Percentiles rank a stretch among this genome's conserved stretches.
phyloP scores from a whole-genome alignment of 53 echinoderm and acorn worm genomes.

The Echinometra lucunter region DNA sequence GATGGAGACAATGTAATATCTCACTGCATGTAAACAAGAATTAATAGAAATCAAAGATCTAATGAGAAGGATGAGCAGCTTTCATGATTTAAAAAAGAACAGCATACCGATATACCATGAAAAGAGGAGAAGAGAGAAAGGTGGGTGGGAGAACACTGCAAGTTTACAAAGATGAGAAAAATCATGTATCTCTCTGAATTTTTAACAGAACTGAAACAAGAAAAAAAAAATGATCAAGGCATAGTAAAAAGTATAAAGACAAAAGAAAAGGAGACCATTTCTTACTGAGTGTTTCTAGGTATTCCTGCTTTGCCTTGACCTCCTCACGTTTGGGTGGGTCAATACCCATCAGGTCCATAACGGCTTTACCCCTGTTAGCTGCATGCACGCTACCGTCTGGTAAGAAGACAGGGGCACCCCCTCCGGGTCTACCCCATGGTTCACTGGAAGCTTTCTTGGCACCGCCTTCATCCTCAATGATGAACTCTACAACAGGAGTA shows the following conservation, averaged over 20 bases:
- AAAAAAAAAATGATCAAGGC: no score
- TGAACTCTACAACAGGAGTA: conserved; percentile 58
- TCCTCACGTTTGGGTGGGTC: conserved; percentile 76
- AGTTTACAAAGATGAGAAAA: no score
- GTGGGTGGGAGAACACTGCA: no score
- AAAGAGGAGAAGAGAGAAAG: no score
- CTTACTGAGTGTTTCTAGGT: conserved; percentile 90
- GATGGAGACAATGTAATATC: neutral
- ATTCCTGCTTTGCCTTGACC: conserved; percentile 82
- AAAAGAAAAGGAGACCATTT: no score
- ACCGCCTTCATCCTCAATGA: conserved; percentile 63
- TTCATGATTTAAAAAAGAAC: no score
- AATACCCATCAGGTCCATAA: conserved; percentile 85
- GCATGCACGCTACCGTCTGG: conserved; percentile 79
- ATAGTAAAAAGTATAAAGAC: no score
- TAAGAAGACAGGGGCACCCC: conserved; percentile 85
- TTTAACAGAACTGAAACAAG: no score
- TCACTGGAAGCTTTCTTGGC: conserved; percentile 45
- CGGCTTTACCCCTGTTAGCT: conserved; percentile 79
- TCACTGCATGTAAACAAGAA: neutral
- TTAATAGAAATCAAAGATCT: no score
- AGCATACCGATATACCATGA: no score
- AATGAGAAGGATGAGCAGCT: no score
- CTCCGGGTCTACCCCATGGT: conserved; percentile 97
- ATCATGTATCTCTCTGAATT: no score